Percentiles rank a stretch among this genome's conserved stretches.
These are phyloP conservation scores for Nephrotoma guestfalica DNA, from an alignment of 2,888 invertebrate species.

Conservation along the genomic window DNA sequence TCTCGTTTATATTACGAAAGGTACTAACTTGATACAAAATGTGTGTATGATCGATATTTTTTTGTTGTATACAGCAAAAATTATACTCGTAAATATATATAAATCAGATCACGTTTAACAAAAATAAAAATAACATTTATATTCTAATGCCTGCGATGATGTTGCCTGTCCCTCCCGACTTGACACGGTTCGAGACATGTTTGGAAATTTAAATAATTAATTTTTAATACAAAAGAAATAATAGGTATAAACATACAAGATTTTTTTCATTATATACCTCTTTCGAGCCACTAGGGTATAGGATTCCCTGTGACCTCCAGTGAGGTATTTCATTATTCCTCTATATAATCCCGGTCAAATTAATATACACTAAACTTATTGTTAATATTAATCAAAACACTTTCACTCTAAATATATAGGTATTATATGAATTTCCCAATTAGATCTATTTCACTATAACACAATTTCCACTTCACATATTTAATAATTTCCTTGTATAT, in stretches of 20 bases:
- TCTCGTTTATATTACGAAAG: neutral
- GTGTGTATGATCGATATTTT: neutral
- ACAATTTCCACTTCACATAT: neutral
- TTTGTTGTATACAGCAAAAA: neutral
- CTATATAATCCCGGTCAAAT: neutral
- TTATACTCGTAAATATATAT: neutral
- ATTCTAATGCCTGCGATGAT: neutral
- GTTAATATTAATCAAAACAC: neutral
- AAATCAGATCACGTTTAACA: constrained; percentile 1
- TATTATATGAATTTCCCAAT: neutral
- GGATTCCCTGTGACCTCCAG: constrained; percentile 27
- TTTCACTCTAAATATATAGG: neutral
- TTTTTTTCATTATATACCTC: constrained; percentile 29
- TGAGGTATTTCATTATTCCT: constrained; percentile 27
- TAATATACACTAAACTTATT: neutral
- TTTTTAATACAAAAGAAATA: neutral
- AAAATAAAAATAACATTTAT: neutral
- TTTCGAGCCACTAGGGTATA: constrained; percentile 32
- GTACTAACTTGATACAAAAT: neutral
- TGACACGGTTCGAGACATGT: neutral
- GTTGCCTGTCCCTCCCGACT: neutral
- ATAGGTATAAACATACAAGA: constrained; percentile 23
- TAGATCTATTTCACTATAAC: neutral
- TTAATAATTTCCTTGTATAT: neutral
- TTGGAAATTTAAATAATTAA: neutral